Base-by-base conservation (phyloP, 2,888 invertebrate genomes). In the Heliconius charithonia region DNA sequence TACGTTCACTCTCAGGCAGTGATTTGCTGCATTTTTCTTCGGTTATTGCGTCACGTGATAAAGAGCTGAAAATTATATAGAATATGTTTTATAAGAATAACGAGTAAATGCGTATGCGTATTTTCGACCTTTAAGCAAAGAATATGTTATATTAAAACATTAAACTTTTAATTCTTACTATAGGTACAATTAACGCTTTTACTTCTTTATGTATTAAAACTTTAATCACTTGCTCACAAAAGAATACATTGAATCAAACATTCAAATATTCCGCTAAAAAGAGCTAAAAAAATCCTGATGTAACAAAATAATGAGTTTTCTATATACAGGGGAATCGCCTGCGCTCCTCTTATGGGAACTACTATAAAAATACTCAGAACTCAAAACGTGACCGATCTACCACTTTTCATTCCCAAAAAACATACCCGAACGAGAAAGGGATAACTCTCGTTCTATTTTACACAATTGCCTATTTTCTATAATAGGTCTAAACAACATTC, bases 1-100 rank as follows among this genome's bases (percentile, higher is more conserved):
- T 91, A 66, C 94, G 87, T 82, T 94, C 96, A 84, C 96, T 96
- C 84, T 96, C 96, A 73, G 96, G 96, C 83, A 96, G 89, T 70
- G 96, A 96, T 90, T 96, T 96, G 89, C 96, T 93, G 86, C 95
- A 95, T 88, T 96, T 96, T 87, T 97, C 97, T 92, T 97, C 97
- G 77, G 97, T 97, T 85, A 97, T 97, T 81, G 96, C 96, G 89
- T 97, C 96, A 83, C 97, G 95, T 65, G 96, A 95, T 83, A 96
- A 86, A n/a, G 96, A 96, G 79, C 96, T 96, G 87, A 72, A 89
- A 89, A 65, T 62, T 27, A 16, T 62, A 27, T 16, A 27, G 16
- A 63, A 63, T 19, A 51, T 25, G 7, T 12, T 10, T 59, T 59
- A n/a, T 59, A 62, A 62, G 62, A 25, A 62, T 27, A 27, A 13